Percentiles rank a stretch among this genome's conserved stretches.
phyloP scores from a whole-genome alignment of 2,888 invertebrate genomes.

The Rhyacophila evoluta region DNA sequence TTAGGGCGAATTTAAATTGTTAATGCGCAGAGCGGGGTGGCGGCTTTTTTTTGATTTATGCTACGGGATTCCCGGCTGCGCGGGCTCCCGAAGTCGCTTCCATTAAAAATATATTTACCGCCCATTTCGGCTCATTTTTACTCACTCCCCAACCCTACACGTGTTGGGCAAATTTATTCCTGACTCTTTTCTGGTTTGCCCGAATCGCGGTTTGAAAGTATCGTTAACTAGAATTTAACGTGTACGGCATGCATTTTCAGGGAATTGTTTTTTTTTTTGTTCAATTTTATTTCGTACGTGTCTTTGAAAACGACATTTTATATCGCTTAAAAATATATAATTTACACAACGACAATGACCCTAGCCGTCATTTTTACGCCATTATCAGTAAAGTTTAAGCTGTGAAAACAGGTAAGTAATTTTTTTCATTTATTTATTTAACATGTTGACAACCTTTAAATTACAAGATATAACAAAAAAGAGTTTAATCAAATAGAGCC shows the following conservation, averaged over 20 bases:
- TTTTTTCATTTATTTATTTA: too few relatives aligned
- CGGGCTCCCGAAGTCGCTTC: slow-evolving; percentile 31
- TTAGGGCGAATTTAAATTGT: slow-evolving; percentile 48
- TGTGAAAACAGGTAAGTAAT: too few relatives aligned
- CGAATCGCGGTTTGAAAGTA: slow-evolving; percentile 28
- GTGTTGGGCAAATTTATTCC: slow-evolving; percentile 30
- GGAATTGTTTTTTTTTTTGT: slow-evolving; percentile 13
- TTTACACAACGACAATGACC: too few relatives aligned
- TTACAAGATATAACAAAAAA: too few relatives aligned
- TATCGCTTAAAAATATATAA: not conserved
- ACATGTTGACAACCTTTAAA: too few relatives aligned
- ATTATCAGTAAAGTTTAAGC: too few relatives aligned
- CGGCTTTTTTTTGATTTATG: slow-evolving; percentile 44
- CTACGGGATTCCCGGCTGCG: not conserved
- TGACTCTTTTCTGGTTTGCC: slow-evolving; percentile 16
- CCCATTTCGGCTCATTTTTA: slow-evolving; percentile 26
- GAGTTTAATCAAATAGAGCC: too few relatives aligned
- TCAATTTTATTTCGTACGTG: not conserved
- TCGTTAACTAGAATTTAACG: slow-evolving; percentile 28
- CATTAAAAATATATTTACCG: slow-evolving; percentile 51
- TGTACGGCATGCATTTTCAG: slow-evolving; percentile 1
- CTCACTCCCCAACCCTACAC: slow-evolving; percentile 29
- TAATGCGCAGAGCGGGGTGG: slow-evolving; percentile 38
- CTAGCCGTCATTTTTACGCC: too few relatives aligned
- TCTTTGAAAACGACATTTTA: not conserved